Percentiles rank a stretch among this genome's conserved stretches.
phyloP scores from a whole-genome alignment of 2,888 invertebrate genomes.

The Byasa hedistus region DNA sequence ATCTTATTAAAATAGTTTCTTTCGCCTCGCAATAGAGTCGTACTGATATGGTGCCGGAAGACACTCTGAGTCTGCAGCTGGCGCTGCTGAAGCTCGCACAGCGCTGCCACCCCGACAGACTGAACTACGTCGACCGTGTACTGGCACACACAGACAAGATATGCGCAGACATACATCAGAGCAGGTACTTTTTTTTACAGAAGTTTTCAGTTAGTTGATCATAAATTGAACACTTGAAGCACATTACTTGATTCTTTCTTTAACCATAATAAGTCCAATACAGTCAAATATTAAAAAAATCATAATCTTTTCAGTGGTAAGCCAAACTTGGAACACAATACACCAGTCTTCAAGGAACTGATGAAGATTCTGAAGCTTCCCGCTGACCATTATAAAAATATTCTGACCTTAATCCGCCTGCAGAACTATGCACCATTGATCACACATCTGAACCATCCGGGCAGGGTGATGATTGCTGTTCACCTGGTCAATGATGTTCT shows the following conservation, averaged over 20 bases:
- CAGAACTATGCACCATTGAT: constrained; percentile 93
- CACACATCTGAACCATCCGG: constrained; percentile 91
- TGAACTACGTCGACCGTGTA: constrained; percentile 97
- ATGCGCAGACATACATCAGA: constrained; percentile 88
- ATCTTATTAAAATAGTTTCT: no score
- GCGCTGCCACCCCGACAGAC: constrained; percentile 96
- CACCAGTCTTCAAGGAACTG: constrained; percentile 94
- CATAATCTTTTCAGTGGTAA: constrained; percentile 69
- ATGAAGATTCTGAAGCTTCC: constrained; percentile 96
- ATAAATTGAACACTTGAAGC: no score
- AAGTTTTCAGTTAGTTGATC: no score
- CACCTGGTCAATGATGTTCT: constrained; percentile 94
- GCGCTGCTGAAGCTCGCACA: constrained; percentile 96
- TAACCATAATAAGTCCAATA: no score
- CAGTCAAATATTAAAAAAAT: no score
- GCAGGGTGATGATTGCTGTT: constrained; percentile 90
- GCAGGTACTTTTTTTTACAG: constrained; percentile 40
- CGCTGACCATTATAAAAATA: constrained; percentile 95
- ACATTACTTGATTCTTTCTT: no score
- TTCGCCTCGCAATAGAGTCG: constrained; percentile 82
- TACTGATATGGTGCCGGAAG: constrained; percentile 96
- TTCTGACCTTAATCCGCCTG: constrained; percentile 91
- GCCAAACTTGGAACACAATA: constrained; percentile 83
- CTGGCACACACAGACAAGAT: constrained; percentile 94
- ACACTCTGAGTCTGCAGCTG: constrained; percentile 96